Evolutionary conservation across 2,888 invertebrate genomes (phyloP).

Genomic region (Phengaris arion): DNA sequence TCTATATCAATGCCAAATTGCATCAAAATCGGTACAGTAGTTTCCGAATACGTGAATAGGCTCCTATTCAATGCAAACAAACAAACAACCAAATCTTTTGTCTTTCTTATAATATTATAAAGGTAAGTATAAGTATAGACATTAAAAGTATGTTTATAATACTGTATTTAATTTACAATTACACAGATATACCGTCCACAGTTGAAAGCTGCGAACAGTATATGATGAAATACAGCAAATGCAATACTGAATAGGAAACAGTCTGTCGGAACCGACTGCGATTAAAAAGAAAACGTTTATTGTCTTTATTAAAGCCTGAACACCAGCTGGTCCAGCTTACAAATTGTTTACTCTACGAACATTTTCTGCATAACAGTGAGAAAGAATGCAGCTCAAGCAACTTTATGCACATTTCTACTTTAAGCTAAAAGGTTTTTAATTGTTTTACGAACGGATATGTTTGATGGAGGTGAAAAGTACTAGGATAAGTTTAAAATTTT

Average conservation of each 20-base stretch:
- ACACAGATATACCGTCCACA: not conserved
- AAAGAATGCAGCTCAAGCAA: not conserved
- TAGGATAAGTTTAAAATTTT: not conserved
- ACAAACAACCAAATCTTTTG: too few relatives aligned
- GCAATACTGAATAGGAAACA: conserved; percentile 2
- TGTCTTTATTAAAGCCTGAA: conserved; percentile 10
- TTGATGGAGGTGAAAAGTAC: not conserved
- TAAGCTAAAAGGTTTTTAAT: conserved; percentile 9
- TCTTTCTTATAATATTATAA: too few relatives aligned
- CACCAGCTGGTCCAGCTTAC: conserved; percentile 8
- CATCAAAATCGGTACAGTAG: too few relatives aligned
- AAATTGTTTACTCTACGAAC: not conserved
- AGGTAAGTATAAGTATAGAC: too few relatives aligned
- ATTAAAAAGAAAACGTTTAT: conserved; percentile 6
- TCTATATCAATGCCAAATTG: too few relatives aligned
- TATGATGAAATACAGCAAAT: not conserved
- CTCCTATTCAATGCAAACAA: too few relatives aligned
- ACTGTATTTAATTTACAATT: too few relatives aligned
- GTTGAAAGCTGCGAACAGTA: not conserved
- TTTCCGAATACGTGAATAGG: too few relatives aligned
- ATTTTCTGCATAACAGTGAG: not conserved
- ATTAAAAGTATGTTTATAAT: too few relatives aligned
- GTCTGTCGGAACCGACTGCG: not conserved
- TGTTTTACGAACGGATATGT: conserved; percentile 2
- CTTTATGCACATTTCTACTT: conserved; percentile 2